A percentile compares a stretch with the other conserved stretches of the same genome.
Evolutionary conservation across 2,888 invertebrate genomes (phyloP).

Genomic region (Caenorhabditis sp.): DNA sequence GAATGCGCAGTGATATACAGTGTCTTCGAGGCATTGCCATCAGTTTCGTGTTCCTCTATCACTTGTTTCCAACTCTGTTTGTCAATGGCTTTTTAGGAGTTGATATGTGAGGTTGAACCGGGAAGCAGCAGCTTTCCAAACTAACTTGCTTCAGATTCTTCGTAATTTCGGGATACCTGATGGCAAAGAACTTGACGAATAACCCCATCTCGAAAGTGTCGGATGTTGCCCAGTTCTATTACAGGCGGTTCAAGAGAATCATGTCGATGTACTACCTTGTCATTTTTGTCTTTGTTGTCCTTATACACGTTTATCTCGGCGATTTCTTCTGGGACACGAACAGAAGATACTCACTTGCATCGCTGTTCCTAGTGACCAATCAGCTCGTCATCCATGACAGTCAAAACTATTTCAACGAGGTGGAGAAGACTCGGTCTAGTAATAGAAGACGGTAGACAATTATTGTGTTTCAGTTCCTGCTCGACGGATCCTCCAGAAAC

Average conservation of each 20-base stretch:
- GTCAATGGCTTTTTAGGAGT: conserved; percentile 60
- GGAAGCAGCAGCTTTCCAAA: no score
- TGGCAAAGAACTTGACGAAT: conserved; percentile 51
- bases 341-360: conserved; percentile 49
- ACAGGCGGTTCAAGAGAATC: conserved; percentile 44
- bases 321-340: conserved; percentile 56
- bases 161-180: conserved; percentile 59
- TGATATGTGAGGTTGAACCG: conserved; percentile 57
- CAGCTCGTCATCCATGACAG: conserved; percentile 65
- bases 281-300: conserved; percentile 1
- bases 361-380: conserved; percentile 54
- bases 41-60: conserved; percentile 41
- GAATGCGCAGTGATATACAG: conserved; percentile 50
- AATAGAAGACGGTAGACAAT: no score
- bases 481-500: conserved; percentile 55
- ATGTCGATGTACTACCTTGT: conserved; percentile 51
- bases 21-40: conserved; percentile 59
- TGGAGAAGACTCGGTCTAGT: background rate
- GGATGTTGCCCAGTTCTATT: conserved; percentile 36
- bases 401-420: conserved; percentile 58
- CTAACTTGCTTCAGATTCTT: conserved; percentile 42
- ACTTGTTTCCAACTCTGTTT: conserved; percentile 47
- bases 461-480: conserved; percentile 43
- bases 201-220: conserved; percentile 6
- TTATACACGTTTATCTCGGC: conserved; percentile 31